Conservation (phyloP, 2,113 vertebrate species). For the Setophaga petechia region DNA sequence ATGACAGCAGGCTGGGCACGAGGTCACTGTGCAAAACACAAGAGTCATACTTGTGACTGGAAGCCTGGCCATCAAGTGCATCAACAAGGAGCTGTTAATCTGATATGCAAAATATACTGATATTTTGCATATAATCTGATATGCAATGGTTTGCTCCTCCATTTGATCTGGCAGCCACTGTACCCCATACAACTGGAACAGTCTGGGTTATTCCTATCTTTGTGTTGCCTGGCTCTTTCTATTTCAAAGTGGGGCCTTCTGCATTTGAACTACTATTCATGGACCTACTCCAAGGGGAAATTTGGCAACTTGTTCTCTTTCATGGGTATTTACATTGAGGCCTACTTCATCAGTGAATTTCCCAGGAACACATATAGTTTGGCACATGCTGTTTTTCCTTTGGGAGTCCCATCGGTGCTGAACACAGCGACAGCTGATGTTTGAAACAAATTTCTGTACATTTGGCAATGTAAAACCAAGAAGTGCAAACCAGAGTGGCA, state of each 20-base stretch:
- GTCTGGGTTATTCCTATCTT: neutral
- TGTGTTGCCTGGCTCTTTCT: neutral
- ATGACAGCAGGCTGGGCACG: neutral
- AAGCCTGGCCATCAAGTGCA: neutral
- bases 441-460: neutral
- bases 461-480: neutral
- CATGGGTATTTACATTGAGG: neutral
- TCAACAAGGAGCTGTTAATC: neutral
- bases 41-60: neutral
- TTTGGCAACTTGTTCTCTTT: neutral
- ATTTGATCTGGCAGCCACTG: neutral
- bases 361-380: neutral
- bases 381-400: neutral
- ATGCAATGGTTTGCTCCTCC: neutral
- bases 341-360: neutral
- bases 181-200: neutral
- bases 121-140: too few relatives aligned
- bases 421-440: neutral
- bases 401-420: rapidly evolving
- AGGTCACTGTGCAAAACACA: neutral
- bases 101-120: neutral
- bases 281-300: neutral
- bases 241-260: neutral
- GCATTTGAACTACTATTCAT: neutral
- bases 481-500: neutral